Percentiles rank a stretch among this genome's conserved stretches.
These are phyloP conservation scores for Pammene aurita DNA, from an alignment of 2,888 invertebrate species.

Conservation along the genomic window DNA sequence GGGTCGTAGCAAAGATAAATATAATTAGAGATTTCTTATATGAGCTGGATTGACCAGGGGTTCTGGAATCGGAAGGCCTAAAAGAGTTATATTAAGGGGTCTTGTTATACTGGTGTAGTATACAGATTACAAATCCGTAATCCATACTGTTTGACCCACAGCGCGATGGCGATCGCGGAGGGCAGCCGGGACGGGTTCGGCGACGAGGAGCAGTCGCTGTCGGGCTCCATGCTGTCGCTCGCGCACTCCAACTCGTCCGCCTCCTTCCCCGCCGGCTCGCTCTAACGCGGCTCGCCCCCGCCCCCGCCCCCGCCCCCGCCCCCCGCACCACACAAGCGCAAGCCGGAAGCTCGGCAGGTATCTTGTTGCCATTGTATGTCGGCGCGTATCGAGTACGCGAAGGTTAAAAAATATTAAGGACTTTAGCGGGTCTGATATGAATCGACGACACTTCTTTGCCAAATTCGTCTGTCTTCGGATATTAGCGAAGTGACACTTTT, in stretches of 20 bases:
- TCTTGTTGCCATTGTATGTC: slow-evolving; percentile 35
- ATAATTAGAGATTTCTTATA: too few species aligned
- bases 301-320: slow-evolving; percentile 47
- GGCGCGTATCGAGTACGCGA: not conserved
- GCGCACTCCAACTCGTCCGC: slow-evolving; percentile 97
- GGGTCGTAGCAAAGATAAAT: too few species aligned
- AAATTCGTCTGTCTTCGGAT: slow-evolving; percentile 17
- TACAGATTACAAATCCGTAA: not conserved
- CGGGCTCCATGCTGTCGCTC: slow-evolving; percentile 97
- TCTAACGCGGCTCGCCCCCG: slow-evolving; percentile 67
- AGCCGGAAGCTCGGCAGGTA: slow-evolving; percentile 21
- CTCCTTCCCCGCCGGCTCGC: slow-evolving; percentile 93
- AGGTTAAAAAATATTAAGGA: not conserved
- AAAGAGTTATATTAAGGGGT: too few species aligned
- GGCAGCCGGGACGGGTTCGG: slow-evolving; percentile 94
- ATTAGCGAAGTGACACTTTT: slow-evolving; percentile 8
- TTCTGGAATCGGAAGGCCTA: too few species aligned
- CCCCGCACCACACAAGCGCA: slow-evolving; percentile 25
- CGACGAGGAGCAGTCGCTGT: slow-evolving; percentile 95
- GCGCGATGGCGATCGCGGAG: slow-evolving; percentile 95
- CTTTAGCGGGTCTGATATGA: slow-evolving; percentile 1
- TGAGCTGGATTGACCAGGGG: too few species aligned
- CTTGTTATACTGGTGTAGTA: too few species aligned
- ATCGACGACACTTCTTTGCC: slow-evolving; percentile 22
- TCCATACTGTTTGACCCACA: slow-evolving; percentile 67